These are phyloP conservation scores for Plebejus melissa DNA, from an alignment of 2,888 invertebrate genomes.

Conservation along the genomic window DNA sequence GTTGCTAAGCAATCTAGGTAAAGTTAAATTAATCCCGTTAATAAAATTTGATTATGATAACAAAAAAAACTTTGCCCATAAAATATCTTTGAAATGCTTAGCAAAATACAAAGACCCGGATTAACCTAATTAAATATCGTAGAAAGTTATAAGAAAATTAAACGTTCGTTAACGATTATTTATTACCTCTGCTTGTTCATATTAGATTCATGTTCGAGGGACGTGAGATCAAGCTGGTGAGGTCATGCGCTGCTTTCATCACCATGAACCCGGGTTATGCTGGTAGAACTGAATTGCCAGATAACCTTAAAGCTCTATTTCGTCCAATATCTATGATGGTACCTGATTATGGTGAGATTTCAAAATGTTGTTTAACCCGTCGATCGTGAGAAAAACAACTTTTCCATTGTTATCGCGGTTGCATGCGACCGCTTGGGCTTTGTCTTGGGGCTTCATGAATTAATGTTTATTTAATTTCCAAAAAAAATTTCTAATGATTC, in stretches of 20 bases:
- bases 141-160: not conserved
- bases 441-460: too few relatives aligned
- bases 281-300: slow-evolving; percentile 92
- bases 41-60: too few relatives aligned
- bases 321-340: slow-evolving; percentile 96
- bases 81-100: too few relatives aligned
- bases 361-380: not conserved
- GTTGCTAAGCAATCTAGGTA: slow-evolving; percentile 78
- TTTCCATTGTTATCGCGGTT: too few relatives aligned
- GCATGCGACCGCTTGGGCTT: too few relatives aligned
- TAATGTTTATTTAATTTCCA: not conserved
- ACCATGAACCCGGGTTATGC: slow-evolving; percentile 97
- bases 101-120: too few relatives aligned
- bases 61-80: too few relatives aligned
- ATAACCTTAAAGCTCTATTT: slow-evolving; percentile 92
- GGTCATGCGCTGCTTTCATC: slow-evolving; percentile 90
- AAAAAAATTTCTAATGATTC: not conserved
- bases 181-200: not conserved
- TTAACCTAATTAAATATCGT: too few relatives aligned
- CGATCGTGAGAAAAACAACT: too few relatives aligned
- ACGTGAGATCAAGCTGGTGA: slow-evolving; percentile 89
- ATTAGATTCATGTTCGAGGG: slow-evolving; percentile 93
- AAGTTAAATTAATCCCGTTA: not conserved
- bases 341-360: slow-evolving; percentile 87
- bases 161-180: not conserved